Evolutionary conservation across 1,140 invertebrate genomes (phyloP).

Genomic region (Littorina saxatilis): DNA sequence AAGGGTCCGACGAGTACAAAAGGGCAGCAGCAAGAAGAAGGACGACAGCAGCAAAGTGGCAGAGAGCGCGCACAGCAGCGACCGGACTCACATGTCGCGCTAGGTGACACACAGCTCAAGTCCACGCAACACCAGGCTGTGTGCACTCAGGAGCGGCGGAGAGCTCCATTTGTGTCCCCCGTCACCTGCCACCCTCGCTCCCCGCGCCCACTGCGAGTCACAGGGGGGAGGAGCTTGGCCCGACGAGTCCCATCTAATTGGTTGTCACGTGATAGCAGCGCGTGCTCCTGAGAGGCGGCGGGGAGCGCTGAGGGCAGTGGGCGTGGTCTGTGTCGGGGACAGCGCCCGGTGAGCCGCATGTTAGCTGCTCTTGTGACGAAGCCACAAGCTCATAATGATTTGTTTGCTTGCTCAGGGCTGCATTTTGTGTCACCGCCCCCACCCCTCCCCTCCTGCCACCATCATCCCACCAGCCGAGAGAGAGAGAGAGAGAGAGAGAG

Average conservation of each 20-base stretch:
- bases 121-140: background rate
- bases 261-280: slow-evolving; percentile 13
- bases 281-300: slow-evolving; percentile 8
- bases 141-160: background rate
- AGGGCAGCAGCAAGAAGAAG: too few relatives aligned
- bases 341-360: background rate
- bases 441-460: too few relatives aligned
- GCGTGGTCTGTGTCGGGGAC: background rate
- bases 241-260: slow-evolving; percentile 1
- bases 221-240: background rate
- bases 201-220: background rate
- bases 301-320: background rate
- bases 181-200: background rate
- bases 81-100: background rate
- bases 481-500: slow-evolving; percentile 1
- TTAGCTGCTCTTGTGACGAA: background rate
- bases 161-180: background rate
- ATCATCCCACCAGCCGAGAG: background rate
- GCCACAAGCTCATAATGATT: background rate
- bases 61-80: background rate
- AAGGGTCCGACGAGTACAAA: too few relatives aligned
- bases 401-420: background rate
- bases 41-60: background rate
- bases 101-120: background rate
- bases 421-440: too few relatives aligned